Base-by-base conservation (phyloP, 2,888 invertebrate species). In the Caenorhabditis macrosperma region DNA sequence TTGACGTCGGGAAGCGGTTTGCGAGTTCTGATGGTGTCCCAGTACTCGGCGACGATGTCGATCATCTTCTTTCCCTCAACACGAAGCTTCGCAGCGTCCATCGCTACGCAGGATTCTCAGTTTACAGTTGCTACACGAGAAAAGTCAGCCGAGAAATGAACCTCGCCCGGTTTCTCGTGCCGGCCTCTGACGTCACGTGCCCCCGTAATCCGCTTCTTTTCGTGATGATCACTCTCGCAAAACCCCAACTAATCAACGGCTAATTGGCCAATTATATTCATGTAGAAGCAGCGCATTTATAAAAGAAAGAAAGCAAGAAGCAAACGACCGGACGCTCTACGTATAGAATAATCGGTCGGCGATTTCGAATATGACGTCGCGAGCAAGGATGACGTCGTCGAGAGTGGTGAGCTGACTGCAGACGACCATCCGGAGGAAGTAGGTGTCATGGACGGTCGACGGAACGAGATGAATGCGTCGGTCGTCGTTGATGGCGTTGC, bases 1-100 rank as follows among this genome's bases (percentile, higher is more conserved):
- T 95, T 95, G 41, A 96, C 94, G 80, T 94, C 94, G 0, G 96
- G 95, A 15, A 95, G 95, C 9, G 97, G 96, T 20, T 95, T 93
- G 46, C 95, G 93, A 52, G 94, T 93, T 20, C 93, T 93, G 85
- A 96, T 93, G 46, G 41, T 67, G 9, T 44, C 94, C 93, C 96
- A 93, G 90, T 96, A 96, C 82, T 95, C 94, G 91, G 95, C 95
- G 86, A 97, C 96, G 91, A 95, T 96, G 91, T 97, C 96, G 81
- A 97, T 94, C 96, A 96, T 96, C 92, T 96, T 95, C 91, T 94
- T 94, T 44, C 96, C 96, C 66, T 95, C 94, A 68, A 93, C 92
- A 61, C 96, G 94, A 91, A 96, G 96, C 91, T 95, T 95, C 82
- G 94, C 94, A 74, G 94, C 93, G 91, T 96, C 95, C 96, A 96